phyloP scores from a whole-genome alignment of 2,797 vertebrate species.

The Hafferia zeledoni region DNA sequence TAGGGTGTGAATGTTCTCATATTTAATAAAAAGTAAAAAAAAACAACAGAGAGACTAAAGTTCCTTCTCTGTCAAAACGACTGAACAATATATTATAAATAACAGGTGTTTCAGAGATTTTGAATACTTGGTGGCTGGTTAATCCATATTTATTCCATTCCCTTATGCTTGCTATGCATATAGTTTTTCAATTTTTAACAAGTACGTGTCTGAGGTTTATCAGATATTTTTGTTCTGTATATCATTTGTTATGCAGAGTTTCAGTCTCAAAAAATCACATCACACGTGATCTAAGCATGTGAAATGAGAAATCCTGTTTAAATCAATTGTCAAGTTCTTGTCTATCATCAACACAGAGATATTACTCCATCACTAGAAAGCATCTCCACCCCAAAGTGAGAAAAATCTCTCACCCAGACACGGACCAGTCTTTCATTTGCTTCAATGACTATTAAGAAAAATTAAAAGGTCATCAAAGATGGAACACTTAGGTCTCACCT shows the following conservation, averaged over 20 bases:
- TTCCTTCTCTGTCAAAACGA: not conserved
- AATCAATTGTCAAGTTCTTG: not conserved
- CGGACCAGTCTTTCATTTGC: not conserved
- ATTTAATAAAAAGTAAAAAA: not conserved
- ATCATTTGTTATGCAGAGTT: not conserved
- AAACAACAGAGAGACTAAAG: not conserved
- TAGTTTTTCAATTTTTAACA: not conserved
- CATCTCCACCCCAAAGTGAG: not conserved
- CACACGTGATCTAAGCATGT: not conserved
- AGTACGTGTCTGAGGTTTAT: not conserved
- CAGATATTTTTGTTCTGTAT: not conserved
- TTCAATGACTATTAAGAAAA: not conserved
- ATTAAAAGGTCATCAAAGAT: not conserved
- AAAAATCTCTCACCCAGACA: not conserved
- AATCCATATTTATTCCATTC: not conserved
- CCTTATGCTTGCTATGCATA: not conserved
- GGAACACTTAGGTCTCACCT: not conserved
- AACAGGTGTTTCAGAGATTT: not conserved
- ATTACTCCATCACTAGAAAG: not conserved
- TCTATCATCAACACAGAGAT: not conserved
- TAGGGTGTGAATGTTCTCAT: not conserved
- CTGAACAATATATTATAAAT: not conserved
- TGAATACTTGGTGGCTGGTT: not conserved
- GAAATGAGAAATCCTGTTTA: not conserved
- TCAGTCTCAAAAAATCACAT: not conserved